Percentiles rank a stretch among this genome's conserved stretches.
Conservation (phyloP, 2,113 vertebrate genomes). For the Gracilinanus agilis region DNA sequence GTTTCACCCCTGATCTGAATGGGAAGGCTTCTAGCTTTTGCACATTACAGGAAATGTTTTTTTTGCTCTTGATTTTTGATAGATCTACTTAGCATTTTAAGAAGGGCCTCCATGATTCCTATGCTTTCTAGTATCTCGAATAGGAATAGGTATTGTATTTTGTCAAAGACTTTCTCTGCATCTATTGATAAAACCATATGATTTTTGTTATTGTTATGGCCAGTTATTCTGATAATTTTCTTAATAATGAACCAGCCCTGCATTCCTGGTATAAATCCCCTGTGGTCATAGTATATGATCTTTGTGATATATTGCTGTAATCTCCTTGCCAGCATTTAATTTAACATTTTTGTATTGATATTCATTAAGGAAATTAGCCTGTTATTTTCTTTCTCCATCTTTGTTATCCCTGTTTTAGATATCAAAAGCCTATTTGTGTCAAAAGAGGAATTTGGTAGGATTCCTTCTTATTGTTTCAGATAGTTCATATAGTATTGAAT, state of each 20-base stretch:
- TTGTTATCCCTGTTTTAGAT: background rate
- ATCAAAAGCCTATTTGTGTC: background rate
- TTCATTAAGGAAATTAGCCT: background rate
- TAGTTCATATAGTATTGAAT: background rate
- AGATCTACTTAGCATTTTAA: background rate
- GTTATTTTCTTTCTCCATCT: background rate
- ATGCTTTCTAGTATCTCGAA: background rate
- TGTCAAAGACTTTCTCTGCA: background rate
- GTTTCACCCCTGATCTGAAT: background rate
- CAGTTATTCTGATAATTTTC: background rate
- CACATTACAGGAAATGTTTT: background rate
- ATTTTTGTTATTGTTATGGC: background rate
- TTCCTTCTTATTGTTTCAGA: background rate
- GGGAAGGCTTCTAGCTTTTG: background rate
- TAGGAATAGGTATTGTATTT: background rate
- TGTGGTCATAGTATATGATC: background rate
- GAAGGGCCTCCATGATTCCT: background rate
- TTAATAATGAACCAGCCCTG: background rate
- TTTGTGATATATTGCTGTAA: background rate
- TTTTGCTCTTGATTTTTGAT: background rate
- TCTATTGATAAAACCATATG: background rate
- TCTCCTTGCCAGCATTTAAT: background rate
- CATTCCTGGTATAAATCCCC: background rate
- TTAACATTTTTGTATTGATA: background rate
- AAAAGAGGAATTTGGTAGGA: background rate